Base-by-base conservation (phyloP, 53 echinoderm and acorn worm species). In the Stichopus horrens region DNA sequence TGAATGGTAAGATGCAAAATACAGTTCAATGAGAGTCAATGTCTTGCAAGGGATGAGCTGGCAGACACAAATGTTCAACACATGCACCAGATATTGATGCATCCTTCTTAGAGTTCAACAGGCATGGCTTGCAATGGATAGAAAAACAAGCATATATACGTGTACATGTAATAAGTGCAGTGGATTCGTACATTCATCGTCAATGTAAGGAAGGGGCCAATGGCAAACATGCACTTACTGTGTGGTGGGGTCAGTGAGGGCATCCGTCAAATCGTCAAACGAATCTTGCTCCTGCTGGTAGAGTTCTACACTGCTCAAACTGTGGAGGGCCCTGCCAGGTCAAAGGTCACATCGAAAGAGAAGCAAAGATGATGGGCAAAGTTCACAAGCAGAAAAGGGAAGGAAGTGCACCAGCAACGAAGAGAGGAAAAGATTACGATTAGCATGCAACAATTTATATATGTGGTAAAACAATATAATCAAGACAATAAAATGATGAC, bases 241-340 rank as follows among this genome's bases (percentile, higher is more conserved):
- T 59, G 96, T 96, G 54, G 96, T 96, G 1, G 96, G 95, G 75
- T 99, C 99, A 76, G 99, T 90, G 52, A 96, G 96, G 56, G 99
- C 94, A 86, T 99, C 96, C 9, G 92, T 90, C 57, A 94, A 92
- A 59, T 96, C 99, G 67, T 99, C 99, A 96, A 86, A 96, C 60
- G 91, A 93, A 74, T 99, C 96, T 76, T 92, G 92, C 4, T 85
- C 85, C 16, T 7, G 94, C 6, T 94, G 93, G 71, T 92, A 99
- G 55, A 99, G 93, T 91, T 96, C 95, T 86, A 95, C 82, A 87
- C 92, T 95, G 91, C 92, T 96, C 83, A 96, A 79, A 57, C 91
- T 90, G 83, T 95, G 95, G 83, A 90, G 90, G 86, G 91, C 91
- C 91, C 95, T 96, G 92, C 87, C 71, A 18, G 71, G 71, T 71